A percentile compares a stretch with the other conserved stretches of the same genome.
Evolutionary conservation across 2,888 invertebrate species (phyloP).

Genomic region (Dasysyrphus tricinctus): DNA sequence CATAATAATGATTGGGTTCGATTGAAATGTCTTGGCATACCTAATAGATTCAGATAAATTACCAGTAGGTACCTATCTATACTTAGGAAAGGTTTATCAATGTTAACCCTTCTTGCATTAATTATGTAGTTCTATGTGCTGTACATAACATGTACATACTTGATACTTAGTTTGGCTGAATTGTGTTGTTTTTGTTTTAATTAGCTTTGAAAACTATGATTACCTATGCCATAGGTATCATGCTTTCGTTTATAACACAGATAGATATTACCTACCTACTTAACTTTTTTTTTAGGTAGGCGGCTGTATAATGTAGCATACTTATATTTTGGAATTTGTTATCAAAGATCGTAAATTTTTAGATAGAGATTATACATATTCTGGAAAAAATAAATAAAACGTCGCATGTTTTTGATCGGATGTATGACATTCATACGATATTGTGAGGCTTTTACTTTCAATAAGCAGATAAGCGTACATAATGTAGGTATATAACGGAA

Average conservation of each 20-base stretch:
- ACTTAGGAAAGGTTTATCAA: neutral
- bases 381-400: slow-evolving; percentile 24
- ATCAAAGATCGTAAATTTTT: neutral
- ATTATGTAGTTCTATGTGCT: slow-evolving; percentile 6
- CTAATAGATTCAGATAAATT: slow-evolving; percentile 12
- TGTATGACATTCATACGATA: slow-evolving; percentile 17
- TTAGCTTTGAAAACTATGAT: slow-evolving; percentile 4
- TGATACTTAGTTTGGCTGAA: slow-evolving; percentile 1
- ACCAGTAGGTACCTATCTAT: neutral
- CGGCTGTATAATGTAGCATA: neutral
- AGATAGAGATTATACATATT: neutral
- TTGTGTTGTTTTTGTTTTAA: neutral
- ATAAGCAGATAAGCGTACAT: slow-evolving; percentile 25
- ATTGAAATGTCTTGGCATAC: slow-evolving; percentile 16
- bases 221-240: neutral
- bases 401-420: slow-evolving; percentile 41
- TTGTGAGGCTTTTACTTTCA: slow-evolving; percentile 47
- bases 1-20: slow-evolving; percentile 35
- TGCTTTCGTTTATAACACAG: neutral
- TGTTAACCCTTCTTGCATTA: slow-evolving; percentile 26
- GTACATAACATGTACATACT: no score
- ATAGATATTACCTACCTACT: neutral
- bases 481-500: slow-evolving; percentile 39
- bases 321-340: slow-evolving; percentile 9
- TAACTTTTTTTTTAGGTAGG: neutral